These are phyloP conservation scores for Cylas formicarius DNA, from an alignment of 1,140 invertebrate genomes.

Conservation along the genomic window DNA sequence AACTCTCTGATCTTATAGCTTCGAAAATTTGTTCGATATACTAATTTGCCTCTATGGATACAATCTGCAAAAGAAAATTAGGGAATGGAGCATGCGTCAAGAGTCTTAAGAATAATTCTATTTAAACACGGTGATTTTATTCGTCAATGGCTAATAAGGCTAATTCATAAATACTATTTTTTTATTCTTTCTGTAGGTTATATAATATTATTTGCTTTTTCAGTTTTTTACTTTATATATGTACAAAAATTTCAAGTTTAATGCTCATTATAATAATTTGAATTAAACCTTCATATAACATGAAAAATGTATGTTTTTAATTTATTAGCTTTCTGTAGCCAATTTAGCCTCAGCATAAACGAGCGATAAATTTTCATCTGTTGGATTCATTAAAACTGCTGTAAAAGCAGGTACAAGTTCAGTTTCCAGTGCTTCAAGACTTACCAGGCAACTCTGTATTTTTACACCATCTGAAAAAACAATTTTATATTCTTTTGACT, in stretches of 20 bases:
- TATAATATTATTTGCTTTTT: constrained; percentile 18
- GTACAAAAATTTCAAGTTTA: not conserved
- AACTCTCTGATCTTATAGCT: constrained; percentile 2
- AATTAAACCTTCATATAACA: constrained; percentile 43
- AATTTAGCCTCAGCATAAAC: constrained; percentile 48
- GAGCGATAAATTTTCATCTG: constrained; percentile 41
- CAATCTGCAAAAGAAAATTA: constrained; percentile 27
- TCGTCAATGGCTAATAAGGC: constrained; percentile 10
- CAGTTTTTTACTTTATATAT: constrained; percentile 30
- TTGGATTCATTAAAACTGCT: constrained; percentile 43
- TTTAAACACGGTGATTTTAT: constrained; percentile 17
- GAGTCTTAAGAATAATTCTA: no score
- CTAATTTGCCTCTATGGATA: constrained; percentile 23
- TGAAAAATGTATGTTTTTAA: constrained; percentile 51
- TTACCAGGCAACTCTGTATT: constrained; percentile 55
- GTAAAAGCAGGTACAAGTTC: constrained; percentile 55
- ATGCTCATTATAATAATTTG: not conserved
- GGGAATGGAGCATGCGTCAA: no score
- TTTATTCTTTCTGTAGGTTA: constrained; percentile 15
- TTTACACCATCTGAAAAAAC: constrained; percentile 48
- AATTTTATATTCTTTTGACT: not conserved
- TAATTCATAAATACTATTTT: constrained; percentile 6
- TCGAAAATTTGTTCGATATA: constrained; percentile 22
- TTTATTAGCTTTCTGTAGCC: constrained; percentile 51
- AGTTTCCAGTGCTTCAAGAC: constrained; percentile 56